Evolutionary conservation across 2,888 invertebrate species (phyloP).

Genomic region (Chrysolina americana): DNA sequence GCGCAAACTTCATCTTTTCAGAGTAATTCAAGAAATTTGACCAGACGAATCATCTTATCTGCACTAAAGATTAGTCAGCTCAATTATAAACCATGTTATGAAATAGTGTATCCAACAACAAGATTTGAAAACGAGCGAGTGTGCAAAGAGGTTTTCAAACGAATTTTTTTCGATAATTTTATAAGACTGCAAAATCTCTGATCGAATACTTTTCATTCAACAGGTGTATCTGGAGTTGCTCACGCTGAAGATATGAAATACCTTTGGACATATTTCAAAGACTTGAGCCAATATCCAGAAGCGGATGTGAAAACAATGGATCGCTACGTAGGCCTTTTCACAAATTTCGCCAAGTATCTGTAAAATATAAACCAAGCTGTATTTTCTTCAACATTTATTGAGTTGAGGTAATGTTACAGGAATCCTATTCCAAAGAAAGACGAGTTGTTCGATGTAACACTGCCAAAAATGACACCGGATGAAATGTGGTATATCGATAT

Average conservation of each 20-base stretch:
- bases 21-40: no score
- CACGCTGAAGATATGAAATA: slow-evolving; percentile 46
- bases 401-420: slow-evolving; percentile 31
- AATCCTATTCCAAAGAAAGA: slow-evolving; percentile 52
- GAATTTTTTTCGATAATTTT: no score
- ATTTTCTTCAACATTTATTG: background rate
- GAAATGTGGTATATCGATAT: slow-evolving; percentile 42
- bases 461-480: slow-evolving; percentile 38
- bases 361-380: slow-evolving; percentile 21
- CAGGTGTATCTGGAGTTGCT: slow-evolving; percentile 43
- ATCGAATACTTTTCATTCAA: background rate
- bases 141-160: no score
- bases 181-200: background rate
- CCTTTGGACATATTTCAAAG: slow-evolving; percentile 39
- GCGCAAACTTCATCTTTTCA: no score
- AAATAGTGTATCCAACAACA: no score
- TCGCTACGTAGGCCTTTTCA: slow-evolving; percentile 37
- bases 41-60: no score
- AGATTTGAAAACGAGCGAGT: no score
- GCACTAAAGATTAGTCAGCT: no score
- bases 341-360: slow-evolving; percentile 47
- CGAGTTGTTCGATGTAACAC: slow-evolving; percentile 49
- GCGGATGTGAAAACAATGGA: slow-evolving; percentile 37
- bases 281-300: slow-evolving; percentile 27
- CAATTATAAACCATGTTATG: no score